phyloP scores from a whole-genome alignment of 2,113 vertebrate species.

The Chitala chitala region DNA sequence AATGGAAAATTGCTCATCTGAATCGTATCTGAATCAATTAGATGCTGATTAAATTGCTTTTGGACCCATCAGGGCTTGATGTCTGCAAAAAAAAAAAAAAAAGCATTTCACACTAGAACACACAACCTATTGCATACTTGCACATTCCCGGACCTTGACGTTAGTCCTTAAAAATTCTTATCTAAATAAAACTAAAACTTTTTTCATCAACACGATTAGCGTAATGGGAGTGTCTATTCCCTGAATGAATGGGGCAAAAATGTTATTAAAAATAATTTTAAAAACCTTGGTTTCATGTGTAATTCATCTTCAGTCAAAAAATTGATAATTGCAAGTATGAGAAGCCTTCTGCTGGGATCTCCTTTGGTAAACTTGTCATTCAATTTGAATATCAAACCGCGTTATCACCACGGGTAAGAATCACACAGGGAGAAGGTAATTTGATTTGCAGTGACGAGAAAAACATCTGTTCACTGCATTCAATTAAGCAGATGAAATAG shows the following conservation, averaged over 20 bases:
- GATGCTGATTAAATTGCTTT: constrained; percentile 68
- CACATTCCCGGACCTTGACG: constrained; percentile 18
- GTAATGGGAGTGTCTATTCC: not conserved
- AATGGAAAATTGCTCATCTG: constrained; percentile 62
- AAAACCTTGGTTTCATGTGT: constrained; percentile 36
- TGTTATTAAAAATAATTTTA: not conserved
- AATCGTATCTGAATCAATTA: constrained; percentile 71
- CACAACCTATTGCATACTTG: not conserved
- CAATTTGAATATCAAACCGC: constrained; percentile 28
- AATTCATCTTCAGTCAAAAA: constrained; percentile 18
- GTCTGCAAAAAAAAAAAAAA: constrained; percentile 48
- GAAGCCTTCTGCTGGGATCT: constrained; percentile 39
- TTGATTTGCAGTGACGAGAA: not conserved
- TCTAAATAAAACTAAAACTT: constrained; percentile 25
- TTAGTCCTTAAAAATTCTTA: constrained; percentile 22
- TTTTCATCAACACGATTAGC: not conserved
- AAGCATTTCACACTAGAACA: constrained; percentile 30
- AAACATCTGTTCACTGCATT: constrained; percentile 7
- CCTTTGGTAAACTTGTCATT: constrained; percentile 40
- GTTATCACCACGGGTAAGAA: constrained; percentile 2
- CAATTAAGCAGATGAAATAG: constrained; percentile 10
- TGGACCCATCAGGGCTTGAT: constrained; percentile 46
- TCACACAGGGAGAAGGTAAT: not conserved
- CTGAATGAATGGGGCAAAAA: not conserved
- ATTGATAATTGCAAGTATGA: constrained; percentile 40